Percentiles rank a stretch among this genome's conserved stretches.
phyloP scores from a whole-genome alignment of 2,113 vertebrate species.

The Corythoichthys haematopterus region DNA sequence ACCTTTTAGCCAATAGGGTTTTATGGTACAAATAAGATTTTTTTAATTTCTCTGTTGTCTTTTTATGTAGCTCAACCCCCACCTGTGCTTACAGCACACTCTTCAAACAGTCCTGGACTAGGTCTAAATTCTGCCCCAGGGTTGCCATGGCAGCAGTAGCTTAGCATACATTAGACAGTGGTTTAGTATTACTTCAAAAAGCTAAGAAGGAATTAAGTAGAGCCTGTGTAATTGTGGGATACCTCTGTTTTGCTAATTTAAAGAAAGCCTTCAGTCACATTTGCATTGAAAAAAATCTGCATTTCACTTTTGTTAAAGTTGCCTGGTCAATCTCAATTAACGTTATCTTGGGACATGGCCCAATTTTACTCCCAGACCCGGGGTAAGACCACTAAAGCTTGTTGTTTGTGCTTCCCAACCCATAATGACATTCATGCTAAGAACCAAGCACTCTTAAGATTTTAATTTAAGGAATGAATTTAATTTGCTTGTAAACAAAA shows the following conservation, averaged over 20 bases:
- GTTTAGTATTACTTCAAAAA: conserved; percentile 53
- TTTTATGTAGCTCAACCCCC: conserved; percentile 27
- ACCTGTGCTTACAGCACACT: conserved; percentile 20
- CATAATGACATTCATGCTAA: background rate
- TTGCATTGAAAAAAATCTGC: background rate
- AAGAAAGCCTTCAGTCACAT: background rate
- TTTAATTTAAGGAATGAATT: background rate
- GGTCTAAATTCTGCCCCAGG: conserved; percentile 60
- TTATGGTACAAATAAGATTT: too few species aligned
- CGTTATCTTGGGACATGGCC: too few species aligned
- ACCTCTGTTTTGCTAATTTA: background rate
- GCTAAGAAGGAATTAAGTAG: background rate
- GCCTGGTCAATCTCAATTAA: too few species aligned
- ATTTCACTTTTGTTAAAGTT: background rate
- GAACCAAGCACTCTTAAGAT: conserved; percentile 8
- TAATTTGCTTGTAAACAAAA: too few species aligned
- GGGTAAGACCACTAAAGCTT: too few species aligned
- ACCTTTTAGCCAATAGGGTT: conserved; percentile 9
- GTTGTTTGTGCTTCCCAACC: too few species aligned
- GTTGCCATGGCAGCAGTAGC: conserved; percentile 76
- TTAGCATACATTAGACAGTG: conserved; percentile 75
- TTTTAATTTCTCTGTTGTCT: conserved; percentile 15
- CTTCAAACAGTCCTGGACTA: conserved; percentile 47
- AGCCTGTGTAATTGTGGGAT: background rate
- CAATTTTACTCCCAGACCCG: too few species aligned